phyloP scores from a whole-genome alignment of 2,113 vertebrate genomes.

The Felis chaus region DNA sequence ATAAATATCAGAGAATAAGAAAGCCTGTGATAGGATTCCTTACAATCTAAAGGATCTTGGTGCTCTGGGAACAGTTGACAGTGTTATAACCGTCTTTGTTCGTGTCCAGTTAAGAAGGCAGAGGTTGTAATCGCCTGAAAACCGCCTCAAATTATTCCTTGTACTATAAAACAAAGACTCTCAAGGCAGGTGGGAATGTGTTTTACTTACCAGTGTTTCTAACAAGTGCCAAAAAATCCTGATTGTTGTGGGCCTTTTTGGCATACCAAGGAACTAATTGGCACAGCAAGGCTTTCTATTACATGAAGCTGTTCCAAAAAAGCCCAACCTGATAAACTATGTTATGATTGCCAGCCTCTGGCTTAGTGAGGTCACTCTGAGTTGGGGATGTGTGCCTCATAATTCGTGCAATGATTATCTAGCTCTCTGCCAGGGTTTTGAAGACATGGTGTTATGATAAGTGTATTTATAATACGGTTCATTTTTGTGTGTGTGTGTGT shows the following conservation, averaged over 20 bases:
- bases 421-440: conserved; percentile 56
- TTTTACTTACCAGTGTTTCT: not conserved
- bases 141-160: not conserved
- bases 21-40: not conserved
- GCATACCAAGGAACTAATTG: not conserved
- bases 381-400: not conserved
- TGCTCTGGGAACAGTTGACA: conserved; percentile 13
- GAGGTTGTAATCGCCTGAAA: not conserved
- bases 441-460: conserved; percentile 58
- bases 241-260: not conserved
- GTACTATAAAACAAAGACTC: not conserved
- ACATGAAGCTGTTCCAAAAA: not conserved
- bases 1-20: conserved; percentile 61
- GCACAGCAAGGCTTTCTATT: not conserved
- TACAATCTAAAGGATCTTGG: conserved; percentile 30
- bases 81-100: not conserved
- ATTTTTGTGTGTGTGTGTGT: conserved; percentile 33
- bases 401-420: conserved; percentile 42
- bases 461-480: conserved; percentile 60
- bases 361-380: not conserved
- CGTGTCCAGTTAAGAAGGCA: not conserved
- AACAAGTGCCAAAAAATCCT: not conserved
- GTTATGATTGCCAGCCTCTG: not conserved
- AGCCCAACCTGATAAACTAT: conserved; percentile 30
- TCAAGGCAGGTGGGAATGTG: not conserved